A percentile compares a stretch with the other conserved stretches of the same genome.
These are phyloP conservation scores for Andrena hattorfiana DNA, from an alignment of 2,888 invertebrate species.

Conservation along the genomic window DNA sequence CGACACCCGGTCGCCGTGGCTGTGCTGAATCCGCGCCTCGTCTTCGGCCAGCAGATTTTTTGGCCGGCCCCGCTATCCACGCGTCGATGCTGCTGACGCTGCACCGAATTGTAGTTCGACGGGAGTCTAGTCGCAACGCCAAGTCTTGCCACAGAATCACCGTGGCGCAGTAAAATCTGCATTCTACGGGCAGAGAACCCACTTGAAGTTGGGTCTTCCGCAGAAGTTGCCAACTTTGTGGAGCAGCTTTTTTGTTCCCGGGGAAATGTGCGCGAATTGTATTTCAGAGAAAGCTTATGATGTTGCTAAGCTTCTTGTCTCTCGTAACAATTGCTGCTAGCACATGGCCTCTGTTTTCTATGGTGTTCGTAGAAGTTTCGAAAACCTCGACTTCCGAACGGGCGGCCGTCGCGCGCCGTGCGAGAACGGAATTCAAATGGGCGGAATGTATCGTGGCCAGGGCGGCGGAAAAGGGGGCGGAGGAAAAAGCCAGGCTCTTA, in stretches of 20 bases:
- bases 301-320: no score
- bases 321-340: no score
- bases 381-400: background rate
- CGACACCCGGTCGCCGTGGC: slow-evolving; percentile 26
- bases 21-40: slow-evolving; percentile 54
- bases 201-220: background rate
- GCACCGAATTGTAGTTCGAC: background rate
- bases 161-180: background rate
- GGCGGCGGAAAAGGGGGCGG: slow-evolving; percentile 45
- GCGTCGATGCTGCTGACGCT: slow-evolving; percentile 19
- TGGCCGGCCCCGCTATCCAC: background rate
- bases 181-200: background rate
- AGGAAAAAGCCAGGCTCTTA: slow-evolving; percentile 45
- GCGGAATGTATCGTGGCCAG: slow-evolving; percentile 49
- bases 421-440: slow-evolving; percentile 60
- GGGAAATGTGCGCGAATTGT: no score
- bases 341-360: no score
- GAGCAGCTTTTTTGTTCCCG: no score
- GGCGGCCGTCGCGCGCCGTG: slow-evolving; percentile 16
- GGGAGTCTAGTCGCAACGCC: background rate
- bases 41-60: slow-evolving; percentile 10
- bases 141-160: background rate
- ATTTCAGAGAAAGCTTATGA: no score
- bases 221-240: background rate
- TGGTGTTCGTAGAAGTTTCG: no score